A percentile compares a stretch with the other conserved stretches of the same genome.
Evolutionary conservation across 2,888 invertebrate species (phyloP).

Genomic region (Argynnis bischoffii): DNA sequence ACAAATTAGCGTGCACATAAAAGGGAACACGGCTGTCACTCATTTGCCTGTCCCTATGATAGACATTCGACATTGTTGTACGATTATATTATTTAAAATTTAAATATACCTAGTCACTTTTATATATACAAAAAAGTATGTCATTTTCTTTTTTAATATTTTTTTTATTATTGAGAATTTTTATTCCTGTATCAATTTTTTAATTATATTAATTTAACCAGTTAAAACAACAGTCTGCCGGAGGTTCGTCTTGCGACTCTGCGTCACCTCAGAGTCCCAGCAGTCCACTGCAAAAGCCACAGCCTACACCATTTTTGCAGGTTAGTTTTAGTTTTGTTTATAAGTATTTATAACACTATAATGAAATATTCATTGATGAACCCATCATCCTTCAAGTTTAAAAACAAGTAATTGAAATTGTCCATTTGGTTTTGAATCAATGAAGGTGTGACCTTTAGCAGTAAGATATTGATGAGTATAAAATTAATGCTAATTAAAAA

Average conservation of each 20-base stretch:
- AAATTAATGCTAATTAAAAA: no score
- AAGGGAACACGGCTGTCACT: conserved; percentile 17
- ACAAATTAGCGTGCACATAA: conserved; percentile 14
- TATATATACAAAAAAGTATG: no score
- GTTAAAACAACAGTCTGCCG: conserved; percentile 75
- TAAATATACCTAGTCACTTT: no score
- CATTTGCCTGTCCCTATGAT: conserved; percentile 14
- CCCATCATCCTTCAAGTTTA: no score
- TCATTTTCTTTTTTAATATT: no score
- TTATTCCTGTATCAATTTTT: neutral
- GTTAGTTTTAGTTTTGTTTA: conserved; percentile 42
- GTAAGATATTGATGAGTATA: no score
- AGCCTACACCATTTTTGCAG: conserved; percentile 72
- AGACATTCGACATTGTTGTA: conserved; percentile 9
- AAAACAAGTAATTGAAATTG: neutral
- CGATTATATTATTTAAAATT: conserved; percentile 13
- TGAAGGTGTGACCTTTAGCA: no score
- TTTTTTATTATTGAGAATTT: neutral
- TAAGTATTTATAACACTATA: neutral
- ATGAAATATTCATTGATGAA: neutral
- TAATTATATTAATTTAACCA: conserved; percentile 38
- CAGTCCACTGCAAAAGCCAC: conserved; percentile 80
- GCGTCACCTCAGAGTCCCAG: conserved; percentile 84
- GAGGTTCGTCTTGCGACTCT: conserved; percentile 82
- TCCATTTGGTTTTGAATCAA: no score